Evolutionary conservation across 2,888 invertebrate species (phyloP).

Genomic region (Pseudeuparius sepicola): DNA sequence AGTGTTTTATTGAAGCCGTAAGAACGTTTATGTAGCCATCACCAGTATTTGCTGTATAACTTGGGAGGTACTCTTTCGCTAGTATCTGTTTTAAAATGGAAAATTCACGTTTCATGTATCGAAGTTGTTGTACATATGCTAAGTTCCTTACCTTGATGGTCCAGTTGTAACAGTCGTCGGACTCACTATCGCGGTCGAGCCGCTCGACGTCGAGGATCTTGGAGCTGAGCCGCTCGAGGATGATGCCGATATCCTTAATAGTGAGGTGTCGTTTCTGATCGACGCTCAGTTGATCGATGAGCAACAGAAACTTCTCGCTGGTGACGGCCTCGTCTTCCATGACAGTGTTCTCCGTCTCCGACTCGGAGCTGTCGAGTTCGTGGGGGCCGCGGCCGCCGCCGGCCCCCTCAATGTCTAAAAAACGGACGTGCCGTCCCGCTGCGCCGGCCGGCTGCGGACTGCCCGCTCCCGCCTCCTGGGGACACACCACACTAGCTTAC

Average conservation of each 20-base stretch:
- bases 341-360: constrained; percentile 87
- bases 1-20: no score
- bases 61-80: no score
- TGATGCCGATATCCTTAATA: constrained; percentile 92
- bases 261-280: constrained; percentile 87
- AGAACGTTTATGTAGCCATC: no score
- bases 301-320: constrained; percentile 83
- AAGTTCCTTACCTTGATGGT: constrained; percentile 91
- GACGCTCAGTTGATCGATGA: constrained; percentile 86
- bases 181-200: constrained; percentile 83
- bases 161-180: constrained; percentile 93
- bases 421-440: constrained; percentile 64
- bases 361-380: constrained; percentile 82
- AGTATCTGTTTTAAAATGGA: no score
- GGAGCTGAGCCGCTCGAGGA: constrained; percentile 82
- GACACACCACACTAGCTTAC: no score
- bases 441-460: constrained; percentile 46
- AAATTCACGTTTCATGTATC: no score
- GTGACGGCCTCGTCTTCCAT: constrained; percentile 85
- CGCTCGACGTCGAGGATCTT: constrained; percentile 91
- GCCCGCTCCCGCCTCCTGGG: no score
- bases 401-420: constrained; percentile 65
- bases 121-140: no score
- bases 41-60: no score
- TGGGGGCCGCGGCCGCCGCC: constrained; percentile 38